A percentile compares a stretch with the other conserved stretches of the same genome.
These are phyloP conservation scores for Drosophila sp. DNA, from an alignment of 1,140 invertebrate species.

Conservation along the genomic window DNA sequence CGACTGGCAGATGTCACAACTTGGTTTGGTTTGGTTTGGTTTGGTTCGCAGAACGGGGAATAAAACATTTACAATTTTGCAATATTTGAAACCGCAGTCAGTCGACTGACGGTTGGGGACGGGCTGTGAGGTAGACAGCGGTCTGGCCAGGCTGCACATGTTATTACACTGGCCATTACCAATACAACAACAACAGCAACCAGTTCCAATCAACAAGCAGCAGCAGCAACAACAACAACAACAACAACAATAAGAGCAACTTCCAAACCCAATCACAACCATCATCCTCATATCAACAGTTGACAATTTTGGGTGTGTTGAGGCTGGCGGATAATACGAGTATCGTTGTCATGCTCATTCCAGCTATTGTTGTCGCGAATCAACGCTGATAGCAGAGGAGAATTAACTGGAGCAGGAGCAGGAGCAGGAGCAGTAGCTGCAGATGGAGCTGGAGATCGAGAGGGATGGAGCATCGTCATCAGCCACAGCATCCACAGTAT, in stretches of 20 bases:
- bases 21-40: neutral
- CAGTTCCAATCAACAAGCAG: slow-evolving; percentile 18
- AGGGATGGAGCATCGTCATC: slow-evolving; percentile 55
- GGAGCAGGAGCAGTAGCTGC: no score
- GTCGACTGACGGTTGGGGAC: slow-evolving; percentile 4
- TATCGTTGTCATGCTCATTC: slow-evolving; percentile 52
- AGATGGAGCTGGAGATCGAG: no score
- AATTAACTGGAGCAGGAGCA: slow-evolving; percentile 22
- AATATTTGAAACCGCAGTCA: slow-evolving; percentile 75
- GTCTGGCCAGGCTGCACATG: slow-evolving; percentile 42
- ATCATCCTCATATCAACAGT: neutral
- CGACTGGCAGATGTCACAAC: slow-evolving; percentile 56
- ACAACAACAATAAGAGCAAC: neutral
- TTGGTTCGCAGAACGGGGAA: neutral
- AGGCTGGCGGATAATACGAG: slow-evolving; percentile 43
- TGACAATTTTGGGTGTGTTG: slow-evolving; percentile 9
- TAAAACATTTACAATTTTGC: slow-evolving; percentile 72
- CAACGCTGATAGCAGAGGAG: slow-evolving; percentile 46
- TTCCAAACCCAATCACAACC: slow-evolving; percentile 15
- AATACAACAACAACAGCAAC: slow-evolving; percentile 13
- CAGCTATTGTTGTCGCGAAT: slow-evolving; percentile 60
- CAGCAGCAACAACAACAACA: slow-evolving; percentile 3
- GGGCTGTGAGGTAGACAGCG: slow-evolving; percentile 14
- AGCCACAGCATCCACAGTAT: slow-evolving; percentile 54
- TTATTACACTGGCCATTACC: slow-evolving; percentile 55